These are phyloP conservation scores for Channallabes apus DNA, from an alignment of 2,797 vertebrate species.

Conservation along the genomic window DNA sequence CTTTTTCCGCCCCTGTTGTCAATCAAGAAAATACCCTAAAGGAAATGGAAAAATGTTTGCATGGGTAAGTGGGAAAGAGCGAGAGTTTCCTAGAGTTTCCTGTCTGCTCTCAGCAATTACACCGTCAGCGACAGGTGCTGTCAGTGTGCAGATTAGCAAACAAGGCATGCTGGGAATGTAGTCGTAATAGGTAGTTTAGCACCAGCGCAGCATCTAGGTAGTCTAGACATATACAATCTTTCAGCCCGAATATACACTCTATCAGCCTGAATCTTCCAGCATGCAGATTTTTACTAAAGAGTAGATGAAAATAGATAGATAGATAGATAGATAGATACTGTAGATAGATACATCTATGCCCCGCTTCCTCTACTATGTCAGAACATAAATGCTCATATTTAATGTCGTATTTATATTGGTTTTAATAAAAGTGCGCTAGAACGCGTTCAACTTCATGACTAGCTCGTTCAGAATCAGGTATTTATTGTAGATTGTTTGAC, in stretches of 20 bases:
- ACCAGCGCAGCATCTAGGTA: neutral
- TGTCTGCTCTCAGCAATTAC: constrained; percentile 48
- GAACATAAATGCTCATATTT: too few relatives aligned
- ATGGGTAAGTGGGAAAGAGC: constrained; percentile 31
- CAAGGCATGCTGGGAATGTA: constrained; percentile 51
- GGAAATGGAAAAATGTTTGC: constrained; percentile 8
- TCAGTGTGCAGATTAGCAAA: constrained; percentile 42
- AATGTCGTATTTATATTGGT: too few relatives aligned
- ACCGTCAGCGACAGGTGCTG: constrained; percentile 40
- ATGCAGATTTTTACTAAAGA: neutral
- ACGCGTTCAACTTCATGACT: too few relatives aligned
- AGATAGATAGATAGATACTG: too few relatives aligned
- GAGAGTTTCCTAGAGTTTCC: constrained; percentile 50
- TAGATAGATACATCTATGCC: too few relatives aligned
- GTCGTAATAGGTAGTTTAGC: constrained; percentile 42
- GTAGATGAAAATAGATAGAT: neutral
- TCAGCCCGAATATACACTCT: too few relatives aligned
- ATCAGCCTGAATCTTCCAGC: neutral
- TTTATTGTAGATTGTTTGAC: too few relatives aligned
- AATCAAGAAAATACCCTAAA: constrained; percentile 26
- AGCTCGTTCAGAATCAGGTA: too few relatives aligned
- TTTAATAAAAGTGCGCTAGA: too few relatives aligned
- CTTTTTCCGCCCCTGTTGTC: constrained; percentile 27
- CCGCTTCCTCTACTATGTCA: too few relatives aligned
- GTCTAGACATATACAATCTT: too few relatives aligned